Percentiles rank a stretch among this genome's conserved stretches.
phyloP scores from a whole-genome alignment of 2,888 invertebrate species.

The Helobdella robusta region DNA sequence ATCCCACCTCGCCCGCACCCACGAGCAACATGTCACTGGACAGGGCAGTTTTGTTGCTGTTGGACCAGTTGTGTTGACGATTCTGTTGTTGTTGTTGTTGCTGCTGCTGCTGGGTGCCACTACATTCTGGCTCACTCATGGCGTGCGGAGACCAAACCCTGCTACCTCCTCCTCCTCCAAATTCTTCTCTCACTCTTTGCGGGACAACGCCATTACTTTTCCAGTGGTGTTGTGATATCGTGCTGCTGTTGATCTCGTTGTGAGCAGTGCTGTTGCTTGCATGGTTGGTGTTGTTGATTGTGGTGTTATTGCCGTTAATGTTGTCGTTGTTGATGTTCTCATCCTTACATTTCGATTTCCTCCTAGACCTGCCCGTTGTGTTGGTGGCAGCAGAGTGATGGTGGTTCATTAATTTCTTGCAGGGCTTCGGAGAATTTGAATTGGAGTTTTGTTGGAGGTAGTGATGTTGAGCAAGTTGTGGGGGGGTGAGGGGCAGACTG shows the following conservation, averaged over 20 bases:
- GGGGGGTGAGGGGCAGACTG: slow-evolving; percentile 45
- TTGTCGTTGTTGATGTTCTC: slow-evolving; percentile 28
- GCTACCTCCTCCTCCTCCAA: slow-evolving; percentile 1
- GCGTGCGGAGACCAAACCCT: slow-evolving; percentile 32
- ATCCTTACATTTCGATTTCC: neutral
- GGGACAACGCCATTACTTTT: slow-evolving; percentile 19
- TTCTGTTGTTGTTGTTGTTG: too few relatives aligned
- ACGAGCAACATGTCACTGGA: slow-evolving; percentile 7
- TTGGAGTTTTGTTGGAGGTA: neutral
- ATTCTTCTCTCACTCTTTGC: slow-evolving; percentile 13
- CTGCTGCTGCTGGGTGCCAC: slow-evolving; percentile 36
- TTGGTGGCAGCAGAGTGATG: neutral
- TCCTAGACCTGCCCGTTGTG: neutral
- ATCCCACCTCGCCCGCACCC: too few relatives aligned
- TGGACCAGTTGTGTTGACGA: neutral
- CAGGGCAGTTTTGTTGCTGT: slow-evolving; percentile 6
- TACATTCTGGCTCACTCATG: slow-evolving; percentile 37
- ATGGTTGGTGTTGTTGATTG: slow-evolving; percentile 7
- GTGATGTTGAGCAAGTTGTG: neutral
- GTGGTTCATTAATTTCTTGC: slow-evolving; percentile 8
- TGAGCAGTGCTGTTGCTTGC: slow-evolving; percentile 25
- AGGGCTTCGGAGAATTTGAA: neutral
- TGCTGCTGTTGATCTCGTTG: slow-evolving; percentile 33
- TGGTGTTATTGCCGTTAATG: slow-evolving; percentile 34
- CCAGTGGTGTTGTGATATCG: slow-evolving; percentile 23